Base-by-base conservation (phyloP, 2,113 vertebrate genomes). In the Promerops cafer region DNA sequence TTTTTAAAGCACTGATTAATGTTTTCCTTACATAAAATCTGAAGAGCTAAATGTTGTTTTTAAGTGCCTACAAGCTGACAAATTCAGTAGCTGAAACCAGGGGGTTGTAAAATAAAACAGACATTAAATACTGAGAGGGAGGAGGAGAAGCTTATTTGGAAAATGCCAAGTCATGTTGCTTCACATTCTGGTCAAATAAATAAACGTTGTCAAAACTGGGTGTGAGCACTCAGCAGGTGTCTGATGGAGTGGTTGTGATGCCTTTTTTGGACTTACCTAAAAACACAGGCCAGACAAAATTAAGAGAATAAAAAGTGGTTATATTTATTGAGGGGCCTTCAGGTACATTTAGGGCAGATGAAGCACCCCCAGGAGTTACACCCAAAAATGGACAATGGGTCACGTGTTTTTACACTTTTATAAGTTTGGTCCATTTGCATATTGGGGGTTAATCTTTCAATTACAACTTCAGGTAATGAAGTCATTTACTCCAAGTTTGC, bases 51-150 rank as follows among this genome's bases (percentile, higher is more conserved):
- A 70, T 45, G 65, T 66, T 95, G 54, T 60, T 54, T 45, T 56
- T 85, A 88, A 93, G 45, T 28, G n/a, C 56, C 56, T 87, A 39
- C 37, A 52, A 91, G 72, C n/a, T 89, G 96, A 60, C 59, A 84
- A 61, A 50, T 65, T 68, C 59, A 72, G 40, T 5, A 63, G 23
- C 59, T 82, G 65, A 64, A 89, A 75, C 35, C 33, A 54, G 39
- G 19, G 6, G 44, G 12, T 23, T 79, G 30, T 89, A 57, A 80
- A 82, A 87, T 78, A 57, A 75, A 54, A 9, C 4, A 82, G 52
- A 47, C 31, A 39, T 81, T 66, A 54, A 87, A 78, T 35, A 66
- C 4, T 66, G 74, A 54, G 69, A 61, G 21, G 39, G 42, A 89
- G 68, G 40, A 94, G 23, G 33, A 72, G 66, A 66, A 7, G 39